Percentiles rank a stretch among this genome's conserved stretches.
Evolutionary conservation across 2,797 vertebrate genomes (phyloP).

Genomic region (Myiotriccus ornatus): DNA sequence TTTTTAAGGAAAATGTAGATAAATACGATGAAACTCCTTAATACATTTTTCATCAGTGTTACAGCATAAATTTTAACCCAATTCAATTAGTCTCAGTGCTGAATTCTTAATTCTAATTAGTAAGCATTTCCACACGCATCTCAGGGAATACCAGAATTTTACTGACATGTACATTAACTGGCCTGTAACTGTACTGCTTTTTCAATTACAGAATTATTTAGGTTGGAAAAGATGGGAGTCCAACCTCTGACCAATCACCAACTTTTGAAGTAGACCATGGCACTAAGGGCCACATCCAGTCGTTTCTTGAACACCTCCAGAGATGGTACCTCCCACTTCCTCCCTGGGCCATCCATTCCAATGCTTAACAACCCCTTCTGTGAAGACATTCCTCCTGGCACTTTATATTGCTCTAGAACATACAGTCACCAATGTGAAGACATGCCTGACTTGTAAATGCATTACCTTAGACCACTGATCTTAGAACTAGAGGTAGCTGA

Average conservation of each 20-base stretch:
- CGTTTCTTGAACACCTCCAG: background rate
- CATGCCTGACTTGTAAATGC: fast-evolving
- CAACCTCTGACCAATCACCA: background rate
- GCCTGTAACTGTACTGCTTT: background rate
- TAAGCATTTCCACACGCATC: background rate
- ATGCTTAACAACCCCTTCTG: background rate
- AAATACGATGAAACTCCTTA: background rate
- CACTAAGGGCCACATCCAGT: background rate
- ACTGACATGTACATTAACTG: fast-evolving
- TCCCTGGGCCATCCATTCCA: background rate
- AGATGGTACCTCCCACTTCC: background rate
- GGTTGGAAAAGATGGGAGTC: fast-evolving
- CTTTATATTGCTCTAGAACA: background rate
- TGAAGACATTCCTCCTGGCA: background rate
- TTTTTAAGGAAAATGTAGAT: background rate
- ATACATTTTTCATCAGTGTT: background rate
- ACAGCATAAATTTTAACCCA: background rate
- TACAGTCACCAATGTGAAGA: fast-evolving
- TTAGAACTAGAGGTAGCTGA: background rate
- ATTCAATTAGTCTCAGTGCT: background rate
- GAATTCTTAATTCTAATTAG: background rate
- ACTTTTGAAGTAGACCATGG: background rate
- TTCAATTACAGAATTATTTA: background rate
- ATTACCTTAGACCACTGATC: background rate
- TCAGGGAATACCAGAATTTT: background rate